Evolutionary conservation across 2,888 invertebrate species (phyloP), one percentile per base, ranked within the genome.

Genomic region (Lissonota sp.): DNA sequence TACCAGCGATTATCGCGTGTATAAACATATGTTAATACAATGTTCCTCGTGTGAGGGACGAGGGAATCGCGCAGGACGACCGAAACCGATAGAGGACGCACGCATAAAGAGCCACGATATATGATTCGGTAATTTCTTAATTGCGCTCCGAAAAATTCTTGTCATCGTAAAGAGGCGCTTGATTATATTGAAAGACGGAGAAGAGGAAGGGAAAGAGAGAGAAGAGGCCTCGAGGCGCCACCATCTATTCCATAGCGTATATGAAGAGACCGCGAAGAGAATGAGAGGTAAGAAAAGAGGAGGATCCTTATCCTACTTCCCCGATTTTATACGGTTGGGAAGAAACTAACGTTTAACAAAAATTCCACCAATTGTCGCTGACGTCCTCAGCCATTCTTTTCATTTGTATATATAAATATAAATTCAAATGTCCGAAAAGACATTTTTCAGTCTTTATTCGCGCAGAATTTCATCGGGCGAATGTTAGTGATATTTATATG

Each of bases 111-210:
- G 87, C 71, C 75, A 89, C 88, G 89, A 92, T 92, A 91, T 92
- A 92, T 87, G 91, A 88, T 86, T 88, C 86, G 89, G 91, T 91
- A 91, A 91, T 91, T 91, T 91, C 91, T 91, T 91, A 91, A 91
- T 91, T 91, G 91, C 90, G 86, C 86, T 82, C 87, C 88, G 86
- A 91, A 84, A 84, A 91, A 91, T 91, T 91, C 91, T 89, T 91
- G 91, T 91, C 91, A 90, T 91, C 90, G 89, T 91, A 91, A 91
- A 91, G 85, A 90, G 88, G 85, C 86, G 87, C 85, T 88, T 90
- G 89, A 90, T 91, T 90, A 88, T 86, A 88, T 88, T 87, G 87
- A 87, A 88, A 89, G 86, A 87, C 75, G 82, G 86, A 76, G 83
- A 85, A 88, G 88, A 16, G 53, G 64, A 14, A 12, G 39, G 55